A percentile compares a stretch with the other conserved stretches of the same genome.
phyloP scores from a whole-genome alignment of 2,797 vertebrate genomes.

The Steatocranus sp. region DNA sequence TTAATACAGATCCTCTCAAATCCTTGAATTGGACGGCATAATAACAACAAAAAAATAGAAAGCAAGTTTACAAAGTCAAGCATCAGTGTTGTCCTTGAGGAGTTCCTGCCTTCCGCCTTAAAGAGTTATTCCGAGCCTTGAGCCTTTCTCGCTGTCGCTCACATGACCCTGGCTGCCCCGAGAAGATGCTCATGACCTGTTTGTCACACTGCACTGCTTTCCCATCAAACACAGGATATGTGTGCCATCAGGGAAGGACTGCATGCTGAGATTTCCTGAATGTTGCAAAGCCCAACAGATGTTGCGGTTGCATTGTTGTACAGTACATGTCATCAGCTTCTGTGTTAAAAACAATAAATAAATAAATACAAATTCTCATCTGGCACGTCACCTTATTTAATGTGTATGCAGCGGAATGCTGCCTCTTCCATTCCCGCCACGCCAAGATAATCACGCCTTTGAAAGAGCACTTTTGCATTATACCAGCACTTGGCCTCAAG shows the following conservation, averaged over 20 bases:
- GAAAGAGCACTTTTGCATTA: conserved; percentile 17
- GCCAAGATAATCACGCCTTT: conserved; percentile 17
- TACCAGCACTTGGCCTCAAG: conserved; percentile 17
- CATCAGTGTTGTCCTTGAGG: conserved; percentile 20
- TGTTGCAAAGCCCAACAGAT: conserved; percentile 41
- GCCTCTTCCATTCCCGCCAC: not conserved
- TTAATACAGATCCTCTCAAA: not conserved
- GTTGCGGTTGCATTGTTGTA: conserved; percentile 8
- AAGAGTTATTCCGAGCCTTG: conserved; percentile 32
- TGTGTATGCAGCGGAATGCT: not conserved
- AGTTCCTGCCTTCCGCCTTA: conserved; percentile 3
- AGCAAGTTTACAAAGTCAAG: not conserved
- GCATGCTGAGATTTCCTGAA: conserved; percentile 33
- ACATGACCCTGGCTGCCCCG: conserved; percentile 60
- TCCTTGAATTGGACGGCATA: not conserved
- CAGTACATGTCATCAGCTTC: not conserved
- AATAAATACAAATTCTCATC: not conserved
- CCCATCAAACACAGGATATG: conserved; percentile 71
- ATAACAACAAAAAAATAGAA: not conserved
- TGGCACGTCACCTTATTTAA: not conserved
- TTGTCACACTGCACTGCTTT: conserved; percentile 59
- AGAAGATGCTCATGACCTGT: conserved; percentile 54
- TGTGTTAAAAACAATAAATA: not conserved
- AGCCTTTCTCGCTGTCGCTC: conserved; percentile 43
- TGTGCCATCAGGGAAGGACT: conserved; percentile 37